These are phyloP conservation scores for Lophochroa leadbeateri DNA, from an alignment of 2,113 vertebrate genomes.

Conservation along the genomic window DNA sequence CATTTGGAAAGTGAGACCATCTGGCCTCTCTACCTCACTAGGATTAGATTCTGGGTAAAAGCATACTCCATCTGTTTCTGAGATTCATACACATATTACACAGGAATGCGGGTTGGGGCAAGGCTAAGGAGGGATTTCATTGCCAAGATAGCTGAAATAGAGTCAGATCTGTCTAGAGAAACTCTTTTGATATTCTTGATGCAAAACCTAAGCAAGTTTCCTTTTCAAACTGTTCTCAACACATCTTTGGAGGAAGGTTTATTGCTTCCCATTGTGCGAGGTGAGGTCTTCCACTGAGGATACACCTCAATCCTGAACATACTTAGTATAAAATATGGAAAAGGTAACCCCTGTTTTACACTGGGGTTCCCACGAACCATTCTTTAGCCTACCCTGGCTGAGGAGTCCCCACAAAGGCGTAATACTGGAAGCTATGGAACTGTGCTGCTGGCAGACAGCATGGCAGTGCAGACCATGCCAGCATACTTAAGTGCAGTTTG, in stretches of 20 bases:
- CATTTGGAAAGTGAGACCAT: slow-evolving; percentile 68
- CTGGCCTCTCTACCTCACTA: slow-evolving; percentile 60
- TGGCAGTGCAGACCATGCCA: rapidly evolving
- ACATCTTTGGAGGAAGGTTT: neutral
- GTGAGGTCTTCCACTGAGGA: neutral
- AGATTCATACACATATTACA: slow-evolving; percentile 40
- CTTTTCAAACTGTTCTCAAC: neutral
- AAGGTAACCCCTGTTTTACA: neutral
- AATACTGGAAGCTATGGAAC: neutral
- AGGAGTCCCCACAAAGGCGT: neutral
- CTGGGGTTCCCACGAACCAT: neutral
- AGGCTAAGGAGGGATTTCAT: neutral
- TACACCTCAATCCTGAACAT: neutral
- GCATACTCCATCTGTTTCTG: slow-evolving; percentile 66
- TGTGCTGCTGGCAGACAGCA: neutral
- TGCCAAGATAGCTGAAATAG: slow-evolving; percentile 2
- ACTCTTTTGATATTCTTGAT: neutral
- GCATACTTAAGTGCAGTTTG: neutral
- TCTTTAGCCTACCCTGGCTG: neutral
- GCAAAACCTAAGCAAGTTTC: neutral
- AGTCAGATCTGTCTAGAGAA: neutral
- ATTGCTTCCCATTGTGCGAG: neutral
- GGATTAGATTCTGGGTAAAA: slow-evolving; percentile 53
- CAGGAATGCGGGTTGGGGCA: neutral
- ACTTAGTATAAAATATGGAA: neutral